Conservation (phyloP, 2,888 invertebrate species). For the Cantharis rustica region DNA sequence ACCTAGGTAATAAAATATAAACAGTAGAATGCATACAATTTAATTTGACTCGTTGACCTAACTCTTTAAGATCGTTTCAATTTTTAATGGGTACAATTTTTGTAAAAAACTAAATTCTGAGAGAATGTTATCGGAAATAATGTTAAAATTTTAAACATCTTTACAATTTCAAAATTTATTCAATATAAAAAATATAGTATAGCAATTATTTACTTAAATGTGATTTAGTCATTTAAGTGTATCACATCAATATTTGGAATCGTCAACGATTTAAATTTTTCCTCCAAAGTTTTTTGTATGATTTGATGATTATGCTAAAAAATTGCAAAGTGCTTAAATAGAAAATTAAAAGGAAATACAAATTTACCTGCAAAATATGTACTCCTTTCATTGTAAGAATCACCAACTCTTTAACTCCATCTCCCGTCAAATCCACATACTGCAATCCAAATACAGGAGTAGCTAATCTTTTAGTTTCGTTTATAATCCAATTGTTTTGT, state of each 20-base stretch:
- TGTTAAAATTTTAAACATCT: no score
- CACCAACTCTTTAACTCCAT: constrained; percentile 68
- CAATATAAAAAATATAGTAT: not conserved
- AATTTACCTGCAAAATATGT: constrained; percentile 66
- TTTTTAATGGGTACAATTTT: no score
- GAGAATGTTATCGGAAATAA: no score
- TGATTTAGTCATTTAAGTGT: constrained; percentile 8
- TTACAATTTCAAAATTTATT: not conserved
- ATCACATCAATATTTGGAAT: constrained; percentile 25
- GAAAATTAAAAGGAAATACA: not conserved
- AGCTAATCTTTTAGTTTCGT: constrained; percentile 61
- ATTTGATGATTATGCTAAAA: constrained; percentile 45
- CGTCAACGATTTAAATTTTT: constrained; percentile 38
- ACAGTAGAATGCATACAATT: no score
- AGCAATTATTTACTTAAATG: not conserved
- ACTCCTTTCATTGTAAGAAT: constrained; percentile 69
- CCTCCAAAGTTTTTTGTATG: constrained; percentile 42
- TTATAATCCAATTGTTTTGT: constrained; percentile 54
- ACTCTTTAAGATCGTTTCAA: no score
- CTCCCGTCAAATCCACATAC: constrained; percentile 67
- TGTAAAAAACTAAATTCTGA: no score
- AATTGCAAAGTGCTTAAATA: not conserved
- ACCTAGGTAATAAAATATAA: no score
- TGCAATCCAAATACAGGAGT: constrained; percentile 66
- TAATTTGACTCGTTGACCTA: no score